A percentile compares a stretch with the other conserved stretches of the same genome.
Conservation (phyloP, 2,888 invertebrate species). For the Chaitophorus viminalis region DNA sequence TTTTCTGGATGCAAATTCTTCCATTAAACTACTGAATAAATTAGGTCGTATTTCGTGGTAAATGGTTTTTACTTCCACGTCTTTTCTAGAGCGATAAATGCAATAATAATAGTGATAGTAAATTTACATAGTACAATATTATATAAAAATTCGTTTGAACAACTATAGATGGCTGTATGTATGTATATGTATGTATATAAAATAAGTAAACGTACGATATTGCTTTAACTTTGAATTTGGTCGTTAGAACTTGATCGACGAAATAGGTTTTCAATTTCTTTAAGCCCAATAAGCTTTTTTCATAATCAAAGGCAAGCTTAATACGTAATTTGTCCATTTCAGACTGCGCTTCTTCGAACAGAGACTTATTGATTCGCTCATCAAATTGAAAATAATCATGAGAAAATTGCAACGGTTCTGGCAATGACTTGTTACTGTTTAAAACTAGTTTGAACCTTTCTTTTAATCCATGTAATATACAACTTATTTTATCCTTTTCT, state of each 20-base stretch:
- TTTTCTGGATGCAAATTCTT: constrained; percentile 30
- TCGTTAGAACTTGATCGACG: constrained; percentile 73
- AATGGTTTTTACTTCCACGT: constrained; percentile 37
- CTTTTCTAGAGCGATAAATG: constrained; percentile 10
- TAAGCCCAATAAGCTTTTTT: constrained; percentile 75
- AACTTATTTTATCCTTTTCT: constrained; percentile 73
- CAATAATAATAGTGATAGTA: neutral
- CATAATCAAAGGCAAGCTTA: constrained; percentile 77
- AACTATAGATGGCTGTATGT: too few relatives aligned
- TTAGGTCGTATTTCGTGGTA: constrained; percentile 28
- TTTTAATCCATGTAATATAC: constrained; percentile 71
- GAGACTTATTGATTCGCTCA: constrained; percentile 73
- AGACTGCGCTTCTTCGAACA: constrained; percentile 72
- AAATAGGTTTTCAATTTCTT: constrained; percentile 76
- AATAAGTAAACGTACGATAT: constrained; percentile 23
- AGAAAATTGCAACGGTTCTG: constrained; percentile 72
- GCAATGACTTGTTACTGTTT: constrained; percentile 67
- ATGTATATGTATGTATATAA: too few relatives aligned
- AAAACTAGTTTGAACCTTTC: constrained; percentile 73
- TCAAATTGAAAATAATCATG: constrained; percentile 77
- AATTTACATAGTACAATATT: neutral
- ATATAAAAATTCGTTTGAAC: neutral
- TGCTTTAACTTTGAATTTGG: constrained; percentile 66
- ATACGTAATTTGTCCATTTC: constrained; percentile 74
- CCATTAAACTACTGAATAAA: constrained; percentile 25